These are phyloP conservation scores for Aphrophora alni DNA, from an alignment of 2,888 invertebrate species.

Conservation along the genomic window DNA sequence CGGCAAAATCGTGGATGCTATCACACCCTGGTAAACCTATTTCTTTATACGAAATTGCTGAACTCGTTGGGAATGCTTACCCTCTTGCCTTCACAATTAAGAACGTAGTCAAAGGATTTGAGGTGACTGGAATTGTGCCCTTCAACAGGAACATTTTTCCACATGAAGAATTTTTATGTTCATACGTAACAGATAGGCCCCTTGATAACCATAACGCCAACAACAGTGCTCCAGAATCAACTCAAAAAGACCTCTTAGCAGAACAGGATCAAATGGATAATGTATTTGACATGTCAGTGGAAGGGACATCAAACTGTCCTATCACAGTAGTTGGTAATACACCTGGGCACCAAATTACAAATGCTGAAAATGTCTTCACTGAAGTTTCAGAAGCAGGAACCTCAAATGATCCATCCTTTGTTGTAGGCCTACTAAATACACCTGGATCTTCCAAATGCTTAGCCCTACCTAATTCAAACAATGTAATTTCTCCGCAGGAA, in stretches of 20 bases:
- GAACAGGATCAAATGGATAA: too few species aligned
- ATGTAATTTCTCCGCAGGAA: not conserved
- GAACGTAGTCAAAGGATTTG: slow-evolving; percentile 52
- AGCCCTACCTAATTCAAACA: not conserved
- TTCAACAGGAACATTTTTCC: slow-evolving; percentile 50
- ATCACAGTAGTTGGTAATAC: too few species aligned
- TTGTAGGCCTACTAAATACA: not conserved
- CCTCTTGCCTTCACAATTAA: slow-evolving; percentile 46
- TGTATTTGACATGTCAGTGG: too few species aligned
- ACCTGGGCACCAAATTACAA: too few species aligned
- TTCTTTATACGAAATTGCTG: slow-evolving; percentile 48
- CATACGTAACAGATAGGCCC: not conserved
- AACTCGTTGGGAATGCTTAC: slow-evolving; percentile 39
- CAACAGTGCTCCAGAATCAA: too few species aligned
- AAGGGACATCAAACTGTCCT: too few species aligned
- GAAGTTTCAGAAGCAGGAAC: too few species aligned
- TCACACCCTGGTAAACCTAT: slow-evolving; percentile 50
- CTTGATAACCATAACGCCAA: too few species aligned
- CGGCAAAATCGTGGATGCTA: slow-evolving; percentile 45
- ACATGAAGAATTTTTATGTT: slow-evolving; percentile 46
- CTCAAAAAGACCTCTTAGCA: too few species aligned
- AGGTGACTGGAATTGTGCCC: slow-evolving; percentile 50
- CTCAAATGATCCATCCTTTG: too few species aligned
- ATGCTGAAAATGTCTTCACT: too few species aligned
- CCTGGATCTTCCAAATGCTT: not conserved